Base-by-base conservation (phyloP, 2,113 vertebrate species). In the Sterna hirundo region DNA sequence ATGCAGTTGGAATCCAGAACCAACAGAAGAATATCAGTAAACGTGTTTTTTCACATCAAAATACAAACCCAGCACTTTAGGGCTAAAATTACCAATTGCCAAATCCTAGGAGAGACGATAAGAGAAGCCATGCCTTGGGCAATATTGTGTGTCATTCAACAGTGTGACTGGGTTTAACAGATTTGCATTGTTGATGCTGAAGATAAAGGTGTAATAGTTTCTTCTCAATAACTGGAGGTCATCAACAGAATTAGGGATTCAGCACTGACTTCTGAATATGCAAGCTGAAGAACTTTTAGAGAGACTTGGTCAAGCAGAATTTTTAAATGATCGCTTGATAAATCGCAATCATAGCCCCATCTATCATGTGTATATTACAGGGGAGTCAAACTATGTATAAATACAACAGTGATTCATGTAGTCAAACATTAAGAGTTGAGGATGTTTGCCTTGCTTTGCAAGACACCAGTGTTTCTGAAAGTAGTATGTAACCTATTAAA, bases 341-440 rank as follows among this genome's bases (percentile, higher is more conserved):
- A 6, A 61, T 32, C 3, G 1, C 61, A 58, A 32, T 44, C n/a
- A 10, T 6, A 79, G 29, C 20, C 82, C 29, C 54, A 77, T 47
- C 40, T n/a, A 3, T 47, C 54, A 38, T 0, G 0, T 9, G 36
- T 15, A 1, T 9, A 54, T 76, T 55, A 14, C 55, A 30, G 26
- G 4, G 42, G 27, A 85, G 65, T 23, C 26, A 64, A 85, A 49
- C 22, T 17, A 65, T 23, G 36, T 12, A 16, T 25, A 58, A 86
- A 72, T 51, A 62, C 58, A 83, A 36, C 17, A 23, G 46, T 32
- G 51, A 76, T 3, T 36, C 52, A 69, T 60, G n/a, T 1, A 16
- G 66, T 15, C 2, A 1, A 42, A 42, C 60, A 65, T 10, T n/a
- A 57, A 15, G 47, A 70, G 40, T 32, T 36, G 47, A 74, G 26